Evolutionary conservation across 2,797 vertebrate genomes (phyloP).

Genomic region (Philypnodon macrostomus): DNA sequence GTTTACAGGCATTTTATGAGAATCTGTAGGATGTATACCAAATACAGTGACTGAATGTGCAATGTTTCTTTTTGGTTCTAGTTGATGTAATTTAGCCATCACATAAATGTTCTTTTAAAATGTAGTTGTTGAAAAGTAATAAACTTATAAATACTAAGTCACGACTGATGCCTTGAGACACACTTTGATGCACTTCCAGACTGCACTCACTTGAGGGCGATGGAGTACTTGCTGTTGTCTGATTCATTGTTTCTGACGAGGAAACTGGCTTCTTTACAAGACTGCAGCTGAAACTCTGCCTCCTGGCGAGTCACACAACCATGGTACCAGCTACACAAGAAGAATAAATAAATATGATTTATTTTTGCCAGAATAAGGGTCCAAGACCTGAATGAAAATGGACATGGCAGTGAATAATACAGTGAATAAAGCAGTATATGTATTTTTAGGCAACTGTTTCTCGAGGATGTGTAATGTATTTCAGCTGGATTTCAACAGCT

Average conservation of each 20-base stretch:
- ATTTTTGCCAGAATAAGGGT: background rate
- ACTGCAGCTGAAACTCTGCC: slow-evolving; percentile 87
- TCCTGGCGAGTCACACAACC: slow-evolving; percentile 88
- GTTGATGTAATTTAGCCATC: too few relatives aligned
- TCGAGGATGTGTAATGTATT: too few relatives aligned
- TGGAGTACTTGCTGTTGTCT: slow-evolving; percentile 92
- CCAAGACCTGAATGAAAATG: background rate
- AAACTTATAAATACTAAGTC: background rate
- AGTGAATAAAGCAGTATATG: too few relatives aligned
- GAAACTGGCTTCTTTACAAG: slow-evolving; percentile 89
- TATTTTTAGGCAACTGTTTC: too few relatives aligned
- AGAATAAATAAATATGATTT: slow-evolving; percentile 9
- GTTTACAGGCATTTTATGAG: too few relatives aligned
- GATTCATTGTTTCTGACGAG: slow-evolving; percentile 93
- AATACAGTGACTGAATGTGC: too few relatives aligned
- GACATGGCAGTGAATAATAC: background rate
- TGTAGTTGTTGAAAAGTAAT: background rate
- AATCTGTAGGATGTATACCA: too few relatives aligned
- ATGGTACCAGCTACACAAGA: slow-evolving; percentile 80
- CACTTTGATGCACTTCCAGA: slow-evolving; percentile 32
- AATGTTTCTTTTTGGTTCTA: too few relatives aligned
- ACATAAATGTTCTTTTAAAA: too few relatives aligned
- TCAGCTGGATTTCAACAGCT: too few relatives aligned
- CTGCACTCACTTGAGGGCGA: slow-evolving; percentile 93
- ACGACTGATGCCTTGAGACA: background rate